Evolutionary conservation across 2,888 invertebrate genomes (phyloP).

Genomic region (Campoplex capitator): DNA sequence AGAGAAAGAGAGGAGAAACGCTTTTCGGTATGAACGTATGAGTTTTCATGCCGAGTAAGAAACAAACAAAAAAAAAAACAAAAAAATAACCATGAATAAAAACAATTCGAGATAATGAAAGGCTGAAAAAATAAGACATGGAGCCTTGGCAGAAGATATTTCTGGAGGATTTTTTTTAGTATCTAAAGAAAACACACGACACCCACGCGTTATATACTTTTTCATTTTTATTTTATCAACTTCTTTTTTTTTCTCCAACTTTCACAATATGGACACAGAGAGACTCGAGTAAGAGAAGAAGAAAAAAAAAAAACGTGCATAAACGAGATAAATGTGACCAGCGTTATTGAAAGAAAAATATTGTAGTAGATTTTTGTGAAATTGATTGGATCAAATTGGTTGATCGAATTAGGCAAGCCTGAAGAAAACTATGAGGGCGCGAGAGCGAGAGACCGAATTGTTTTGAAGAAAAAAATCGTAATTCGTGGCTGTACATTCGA

Average conservation of each 20-base stretch:
- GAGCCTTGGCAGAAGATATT: slow-evolving; percentile 73
- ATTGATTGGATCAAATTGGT: slow-evolving; percentile 67
- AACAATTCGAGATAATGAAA: slow-evolving; percentile 35
- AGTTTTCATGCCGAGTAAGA: slow-evolving; percentile 54
- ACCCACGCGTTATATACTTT: slow-evolving; percentile 47
- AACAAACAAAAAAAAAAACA: background rate
- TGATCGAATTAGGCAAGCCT: slow-evolving; percentile 74
- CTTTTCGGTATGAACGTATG: slow-evolving; percentile 47
- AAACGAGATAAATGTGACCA: slow-evolving; percentile 68
- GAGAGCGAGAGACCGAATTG: slow-evolving; percentile 71
- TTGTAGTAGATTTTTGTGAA: slow-evolving; percentile 75
- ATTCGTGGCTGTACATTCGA: background rate
- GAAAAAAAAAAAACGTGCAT: slow-evolving; percentile 47
- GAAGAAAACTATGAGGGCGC: slow-evolving; percentile 75
- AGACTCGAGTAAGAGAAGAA: slow-evolving; percentile 67
- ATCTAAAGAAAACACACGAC: slow-evolving; percentile 62
- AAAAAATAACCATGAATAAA: background rate
- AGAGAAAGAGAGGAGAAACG: slow-evolving; percentile 12
- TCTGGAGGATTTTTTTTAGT: slow-evolving; percentile 74
- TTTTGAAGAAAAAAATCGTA: slow-evolving; percentile 20
- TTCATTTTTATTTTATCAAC: slow-evolving; percentile 44
- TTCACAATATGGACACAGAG: slow-evolving; percentile 58
- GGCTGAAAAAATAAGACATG: slow-evolving; percentile 62
- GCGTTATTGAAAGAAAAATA: slow-evolving; percentile 72
- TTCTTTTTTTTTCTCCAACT: slow-evolving; percentile 60